Percentiles rank a stretch among this genome's conserved stretches.
phyloP scores from a whole-genome alignment of 2,113 vertebrate species.

The Lamprotornis superbus region DNA sequence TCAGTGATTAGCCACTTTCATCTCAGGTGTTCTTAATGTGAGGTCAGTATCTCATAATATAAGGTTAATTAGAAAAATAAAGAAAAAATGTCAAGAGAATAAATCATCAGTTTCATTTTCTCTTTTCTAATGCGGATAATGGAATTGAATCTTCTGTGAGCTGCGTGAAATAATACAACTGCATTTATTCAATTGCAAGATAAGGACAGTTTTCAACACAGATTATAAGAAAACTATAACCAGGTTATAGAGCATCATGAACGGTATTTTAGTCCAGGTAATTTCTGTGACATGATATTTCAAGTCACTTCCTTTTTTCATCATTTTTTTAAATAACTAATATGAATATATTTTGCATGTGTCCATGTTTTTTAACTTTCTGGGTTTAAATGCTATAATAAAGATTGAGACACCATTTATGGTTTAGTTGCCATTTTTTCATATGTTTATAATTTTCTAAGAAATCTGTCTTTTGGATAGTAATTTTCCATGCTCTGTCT shows the following conservation, averaged over 20 bases:
- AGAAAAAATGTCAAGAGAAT: slow-evolving; percentile 46
- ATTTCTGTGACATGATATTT: neutral
- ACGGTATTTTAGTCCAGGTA: neutral
- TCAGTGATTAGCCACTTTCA: slow-evolving; percentile 31
- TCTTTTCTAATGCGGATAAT: neutral
- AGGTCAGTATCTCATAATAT: slow-evolving; percentile 24
- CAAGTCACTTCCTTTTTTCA: neutral
- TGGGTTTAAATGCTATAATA: neutral
- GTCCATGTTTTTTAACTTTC: neutral
- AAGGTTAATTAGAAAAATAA: slow-evolving; percentile 61
- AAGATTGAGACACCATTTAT: neutral
- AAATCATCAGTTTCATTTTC: neutral
- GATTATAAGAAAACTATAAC: neutral
- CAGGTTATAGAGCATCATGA: neutral
- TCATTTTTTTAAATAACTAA: neutral
- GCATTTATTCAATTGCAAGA: neutral
- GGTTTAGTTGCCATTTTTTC: neutral
- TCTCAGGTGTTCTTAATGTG: slow-evolving; percentile 24
- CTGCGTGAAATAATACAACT: neutral
- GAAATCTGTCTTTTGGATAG: neutral
- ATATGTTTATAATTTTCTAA: neutral
- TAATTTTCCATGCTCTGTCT: slow-evolving; percentile 22
- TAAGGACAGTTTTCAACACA: neutral
- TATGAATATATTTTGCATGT: neutral
- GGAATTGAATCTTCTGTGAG: neutral